Evolutionary conservation across 2,888 invertebrate genomes (phyloP), one percentile per base, ranked within the genome.

Genomic region (Dasypogon diadema): DNA sequence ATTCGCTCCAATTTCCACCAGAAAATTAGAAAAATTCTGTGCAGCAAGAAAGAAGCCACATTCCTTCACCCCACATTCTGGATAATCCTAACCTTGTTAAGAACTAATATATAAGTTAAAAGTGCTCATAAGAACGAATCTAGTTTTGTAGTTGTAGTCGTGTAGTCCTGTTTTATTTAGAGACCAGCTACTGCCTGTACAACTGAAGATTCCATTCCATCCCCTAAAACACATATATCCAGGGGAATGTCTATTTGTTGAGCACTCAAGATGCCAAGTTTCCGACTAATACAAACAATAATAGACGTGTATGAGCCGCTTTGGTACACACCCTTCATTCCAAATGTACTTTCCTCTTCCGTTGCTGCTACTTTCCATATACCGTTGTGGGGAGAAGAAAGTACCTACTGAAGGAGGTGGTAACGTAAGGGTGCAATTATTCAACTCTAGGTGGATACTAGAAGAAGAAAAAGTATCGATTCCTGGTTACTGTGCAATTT

Each of bases 201-300:
- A 54, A 30, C 54, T 30, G 34, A 70, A 70, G 70, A 70, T 72
- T 78, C 77, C 77, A 79, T 79, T 78, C 79, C 78, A 77, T 79
- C 78, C 78, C 78, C 75, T 78, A 78, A 76, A 78, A 78, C 78
- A 78, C 78, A 78, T 73, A 77, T 77, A 79, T 79, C 79, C 77
- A 77, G 75, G 80, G 79, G 78, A 81, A 80, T 81, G 81, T 81
- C 80, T 84, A 82, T 84, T 84, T 83, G 79, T 83, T 78, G 79
- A 83, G 82, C 84, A 84, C 84, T 84, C 81, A 79, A 84, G 81
- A 82, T 82, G 81, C 82, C 82, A 83, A 83, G 83, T 82, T 83
- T 82, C 81, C 81, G 74, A 82, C 82, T 83, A 84, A 84, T 81
- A 83, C 83, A 82, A 83, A 83, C 82, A 83, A 81, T 81, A 80